These are phyloP conservation scores for Teleogryllus occipitalis DNA, from an alignment of 1,140 invertebrate species.

Conservation along the genomic window DNA sequence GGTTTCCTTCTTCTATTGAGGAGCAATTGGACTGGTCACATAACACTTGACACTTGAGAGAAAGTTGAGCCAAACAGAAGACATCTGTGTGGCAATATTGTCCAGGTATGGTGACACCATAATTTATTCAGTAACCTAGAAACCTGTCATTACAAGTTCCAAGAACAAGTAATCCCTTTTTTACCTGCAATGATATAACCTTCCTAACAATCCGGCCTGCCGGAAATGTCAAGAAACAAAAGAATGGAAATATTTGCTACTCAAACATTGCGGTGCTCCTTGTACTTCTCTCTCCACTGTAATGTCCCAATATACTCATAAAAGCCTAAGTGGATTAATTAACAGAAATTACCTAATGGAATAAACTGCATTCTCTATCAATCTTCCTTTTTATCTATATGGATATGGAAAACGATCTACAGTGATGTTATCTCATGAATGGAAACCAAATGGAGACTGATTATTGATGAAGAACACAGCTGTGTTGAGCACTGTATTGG, in stretches of 20 bases:
- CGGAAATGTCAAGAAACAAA: neutral
- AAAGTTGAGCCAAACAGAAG: neutral
- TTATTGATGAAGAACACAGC: neutral
- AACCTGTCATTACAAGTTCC: neutral
- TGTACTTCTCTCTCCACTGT: neutral
- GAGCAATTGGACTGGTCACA: neutral
- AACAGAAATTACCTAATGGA: neutral
- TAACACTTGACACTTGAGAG: neutral
- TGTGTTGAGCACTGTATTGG: neutral
- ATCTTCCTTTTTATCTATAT: neutral
- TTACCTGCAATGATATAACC: neutral
- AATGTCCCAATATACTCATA: neutral
- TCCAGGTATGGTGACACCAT: too few species aligned
- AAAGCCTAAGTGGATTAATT: neutral
- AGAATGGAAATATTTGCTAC: neutral
- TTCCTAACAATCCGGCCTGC: neutral
- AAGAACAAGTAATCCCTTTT: neutral
- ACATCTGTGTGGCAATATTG: too few species aligned
- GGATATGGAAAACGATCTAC: neutral
- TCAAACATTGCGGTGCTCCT: neutral
- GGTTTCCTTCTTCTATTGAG: neutral
- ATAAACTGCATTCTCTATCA: neutral
- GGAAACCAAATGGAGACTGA: neutral
- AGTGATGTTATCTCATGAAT: neutral
- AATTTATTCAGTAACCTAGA: too few species aligned